These are phyloP conservation scores for Drosophila lini DNA, from an alignment of 1,140 invertebrate genomes.

Conservation along the genomic window DNA sequence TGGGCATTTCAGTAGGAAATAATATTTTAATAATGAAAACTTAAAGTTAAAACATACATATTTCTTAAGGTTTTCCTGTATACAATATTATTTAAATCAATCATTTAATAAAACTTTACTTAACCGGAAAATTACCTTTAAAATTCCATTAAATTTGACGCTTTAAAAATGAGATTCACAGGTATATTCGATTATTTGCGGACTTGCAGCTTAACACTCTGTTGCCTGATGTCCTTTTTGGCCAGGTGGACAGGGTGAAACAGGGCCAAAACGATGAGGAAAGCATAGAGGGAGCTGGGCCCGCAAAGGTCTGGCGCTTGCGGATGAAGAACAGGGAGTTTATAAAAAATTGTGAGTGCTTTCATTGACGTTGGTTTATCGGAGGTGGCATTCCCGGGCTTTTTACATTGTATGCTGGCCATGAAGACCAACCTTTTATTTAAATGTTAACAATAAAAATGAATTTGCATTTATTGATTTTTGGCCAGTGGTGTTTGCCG, in stretches of 20 bases:
- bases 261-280: not conserved
- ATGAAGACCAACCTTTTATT: constrained; percentile 60
- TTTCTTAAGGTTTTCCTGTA: not conserved
- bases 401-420: constrained; percentile 54
- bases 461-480: constrained; percentile 64
- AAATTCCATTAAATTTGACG: constrained; percentile 15
- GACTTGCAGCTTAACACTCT: constrained; percentile 29
- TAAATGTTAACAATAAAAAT: constrained; percentile 65
- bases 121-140: constrained; percentile 5
- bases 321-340: constrained; percentile 33
- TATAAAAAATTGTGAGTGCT: constrained; percentile 47
- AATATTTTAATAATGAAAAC: not conserved
- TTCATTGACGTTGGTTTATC: constrained; percentile 61
- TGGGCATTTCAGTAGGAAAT: not conserved
- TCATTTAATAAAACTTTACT: not conserved
- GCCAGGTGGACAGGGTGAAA: constrained; percentile 25
- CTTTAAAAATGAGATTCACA: constrained; percentile 19
- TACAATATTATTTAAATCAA: not conserved
- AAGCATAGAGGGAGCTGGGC: not conserved
- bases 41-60: no score
- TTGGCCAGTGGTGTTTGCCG: constrained; percentile 10
- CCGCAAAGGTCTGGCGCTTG: constrained; percentile 43
- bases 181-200: constrained; percentile 26
- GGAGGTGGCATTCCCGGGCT: constrained; percentile 45
- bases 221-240: constrained; percentile 28